Percentiles rank a stretch among this genome's conserved stretches.
These are phyloP conservation scores for Drosophila neonasuta DNA, from an alignment of 2,888 invertebrate species.

Conservation along the genomic window DNA sequence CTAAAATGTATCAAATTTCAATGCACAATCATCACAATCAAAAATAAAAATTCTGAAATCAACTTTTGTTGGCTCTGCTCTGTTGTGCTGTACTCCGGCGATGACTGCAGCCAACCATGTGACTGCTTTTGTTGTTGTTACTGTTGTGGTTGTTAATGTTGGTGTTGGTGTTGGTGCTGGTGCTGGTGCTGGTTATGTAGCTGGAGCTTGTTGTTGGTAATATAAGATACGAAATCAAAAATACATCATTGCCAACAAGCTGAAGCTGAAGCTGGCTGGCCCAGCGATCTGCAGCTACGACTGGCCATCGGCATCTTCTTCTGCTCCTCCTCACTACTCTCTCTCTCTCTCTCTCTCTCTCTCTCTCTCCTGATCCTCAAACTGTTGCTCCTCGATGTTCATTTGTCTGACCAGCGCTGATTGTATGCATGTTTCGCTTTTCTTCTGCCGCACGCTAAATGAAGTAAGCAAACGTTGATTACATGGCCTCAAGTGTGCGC, in stretches of 20 bases:
- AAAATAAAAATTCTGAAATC: constrained; percentile 78
- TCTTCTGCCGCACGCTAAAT: constrained; percentile 77
- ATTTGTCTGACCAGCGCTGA: constrained; percentile 66
- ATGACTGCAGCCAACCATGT: constrained; percentile 51
- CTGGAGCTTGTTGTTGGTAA: constrained; percentile 71
- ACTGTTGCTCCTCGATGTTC: constrained; percentile 33
- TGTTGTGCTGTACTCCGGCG: constrained; percentile 32
- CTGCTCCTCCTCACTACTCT: constrained; percentile 27
- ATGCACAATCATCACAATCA: constrained; percentile 80
- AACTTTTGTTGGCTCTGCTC: constrained; percentile 59
- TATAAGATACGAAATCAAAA: constrained; percentile 79
- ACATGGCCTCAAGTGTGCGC: constrained; percentile 78
- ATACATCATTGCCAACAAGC: constrained; percentile 79
- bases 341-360: neutral
- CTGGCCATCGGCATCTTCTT: constrained; percentile 40
- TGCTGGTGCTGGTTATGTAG: constrained; percentile 32
- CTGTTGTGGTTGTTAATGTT: constrained; percentile 36
- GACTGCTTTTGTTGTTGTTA: constrained; percentile 42
- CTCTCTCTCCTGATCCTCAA: constrained; percentile 10
- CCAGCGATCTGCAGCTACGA: constrained; percentile 43
- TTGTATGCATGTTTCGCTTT: constrained; percentile 78
- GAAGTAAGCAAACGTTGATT: constrained; percentile 78
- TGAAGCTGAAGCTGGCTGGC: constrained; percentile 45
- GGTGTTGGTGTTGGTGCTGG: neutral
- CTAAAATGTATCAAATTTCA: constrained; percentile 81